Evolutionary conservation across 2,113 vertebrate species (phyloP).

Genomic region (Tragelaphus buxtoni): DNA sequence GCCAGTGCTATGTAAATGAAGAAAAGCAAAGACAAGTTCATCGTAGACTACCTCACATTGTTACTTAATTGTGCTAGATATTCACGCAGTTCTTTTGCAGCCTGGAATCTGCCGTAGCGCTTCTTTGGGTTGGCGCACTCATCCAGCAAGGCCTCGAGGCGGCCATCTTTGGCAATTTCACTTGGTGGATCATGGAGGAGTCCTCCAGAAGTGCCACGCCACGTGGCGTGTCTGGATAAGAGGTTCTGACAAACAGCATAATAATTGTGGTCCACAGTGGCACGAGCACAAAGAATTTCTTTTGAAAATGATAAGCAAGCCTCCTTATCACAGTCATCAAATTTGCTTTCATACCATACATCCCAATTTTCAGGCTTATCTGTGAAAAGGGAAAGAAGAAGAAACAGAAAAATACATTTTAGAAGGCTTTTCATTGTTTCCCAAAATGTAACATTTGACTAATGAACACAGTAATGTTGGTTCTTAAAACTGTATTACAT

Average conservation of each 20-base stretch:
- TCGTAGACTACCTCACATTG: conserved; percentile 89
- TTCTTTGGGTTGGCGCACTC: conserved; percentile 97
- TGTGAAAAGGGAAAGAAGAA: conserved; percentile 72
- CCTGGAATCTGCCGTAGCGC: conserved; percentile 93
- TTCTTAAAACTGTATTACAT: not conserved
- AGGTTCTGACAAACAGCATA: conserved; percentile 99
- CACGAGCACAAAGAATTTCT: conserved; percentile 93
- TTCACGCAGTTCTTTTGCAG: conserved; percentile 93
- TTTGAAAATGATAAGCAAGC: conserved; percentile 99
- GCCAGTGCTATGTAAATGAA: conserved; percentile 53
- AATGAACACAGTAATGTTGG: not conserved
- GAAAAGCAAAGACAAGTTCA: not conserved
- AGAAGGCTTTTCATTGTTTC: not conserved
- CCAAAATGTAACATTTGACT: not conserved
- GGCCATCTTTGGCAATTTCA: conserved; percentile 93
- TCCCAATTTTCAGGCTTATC: conserved; percentile 98
- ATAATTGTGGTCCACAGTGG: conserved; percentile 99
- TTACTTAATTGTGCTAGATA: conserved; percentile 92
- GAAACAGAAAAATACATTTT: conserved; percentile 29
- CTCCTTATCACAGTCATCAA: conserved; percentile 97
- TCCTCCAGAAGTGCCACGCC: conserved; percentile 96
- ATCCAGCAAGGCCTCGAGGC: conserved; percentile 91
- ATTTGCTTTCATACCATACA: conserved; percentile 98
- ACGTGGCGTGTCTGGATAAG: conserved; percentile 92
- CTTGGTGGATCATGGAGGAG: conserved; percentile 95